Base-by-base conservation (phyloP, 2,888 invertebrate genomes). In the Eulithis prunata region DNA sequence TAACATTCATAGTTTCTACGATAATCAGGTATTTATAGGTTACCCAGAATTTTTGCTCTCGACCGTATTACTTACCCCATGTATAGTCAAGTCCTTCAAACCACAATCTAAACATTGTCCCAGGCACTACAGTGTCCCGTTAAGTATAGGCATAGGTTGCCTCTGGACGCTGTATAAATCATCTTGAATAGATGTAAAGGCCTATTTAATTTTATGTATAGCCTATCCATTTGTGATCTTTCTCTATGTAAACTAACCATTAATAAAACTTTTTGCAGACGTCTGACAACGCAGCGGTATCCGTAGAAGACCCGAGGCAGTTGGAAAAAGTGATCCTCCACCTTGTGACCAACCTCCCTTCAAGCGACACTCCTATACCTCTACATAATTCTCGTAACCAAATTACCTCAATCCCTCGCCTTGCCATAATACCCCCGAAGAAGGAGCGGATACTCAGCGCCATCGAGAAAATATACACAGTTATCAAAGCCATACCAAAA, bases 291-390 rank as follows among this genome's bases (percentile, higher is more conserved):
- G 71, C 78, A 58, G 47, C 67, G 0, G 64, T 92, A 0, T 74
- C 93, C 0, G 94, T 96, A 0, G 96, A 96, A 80, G 95, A 96
- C 85, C 96, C 96, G 0, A 87, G 77, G 45, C 80, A 95, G 69
- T 80, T 97, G 36, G 95, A 96, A 75, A 94, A 94, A 75, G 96
- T 95, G 0, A 95, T 97, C 56, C 90, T 95, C 12, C 94, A 95
- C 74, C 86, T 97, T 21, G 88, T 91, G 1, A 88, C 84, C 0
- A 82, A 89, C 57, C 70, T 91, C n/a, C 90, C 90, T 0, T 81
- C 86, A 13, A 14, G 8, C 10, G 38, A 14, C 10, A 32, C 84
- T 0, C 59, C 45, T 8, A 73, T 3, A 78, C 0, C 71, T 75
- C 0, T 74, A 71, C 3, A 36, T 57, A 2, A 12, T 47, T 2